Percentiles rank a stretch among this genome's conserved stretches.
Evolutionary conservation across 1,140 invertebrate species (phyloP).

Genomic region (Heliothis virescens): DNA sequence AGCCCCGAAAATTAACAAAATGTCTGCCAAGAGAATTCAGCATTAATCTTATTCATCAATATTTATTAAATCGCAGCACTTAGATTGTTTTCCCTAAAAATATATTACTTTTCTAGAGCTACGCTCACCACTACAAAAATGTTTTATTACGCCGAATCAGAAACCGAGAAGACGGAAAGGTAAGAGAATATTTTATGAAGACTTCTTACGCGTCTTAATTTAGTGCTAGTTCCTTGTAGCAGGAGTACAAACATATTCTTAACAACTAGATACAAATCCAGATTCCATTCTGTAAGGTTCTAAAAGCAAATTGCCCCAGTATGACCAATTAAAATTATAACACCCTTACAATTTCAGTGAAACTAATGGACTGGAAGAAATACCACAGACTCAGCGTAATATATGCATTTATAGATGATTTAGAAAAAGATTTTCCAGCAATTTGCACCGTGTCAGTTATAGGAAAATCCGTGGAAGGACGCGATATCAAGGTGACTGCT

Average conservation of each 20-base stretch:
- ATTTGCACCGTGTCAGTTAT: constrained; percentile 79
- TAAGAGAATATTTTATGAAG: constrained; percentile 49
- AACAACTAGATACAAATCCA: no score
- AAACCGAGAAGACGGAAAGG: constrained; percentile 65
- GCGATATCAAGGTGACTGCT: constrained; percentile 73
- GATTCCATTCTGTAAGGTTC: background rate
- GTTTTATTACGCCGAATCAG: constrained; percentile 59
- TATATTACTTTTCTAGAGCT: constrained; percentile 26
- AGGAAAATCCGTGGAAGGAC: constrained; percentile 79
- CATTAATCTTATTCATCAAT: no score
- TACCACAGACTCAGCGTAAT: constrained; percentile 78
- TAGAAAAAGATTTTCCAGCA: constrained; percentile 78
- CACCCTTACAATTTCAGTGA: constrained; percentile 58
- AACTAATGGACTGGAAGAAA: constrained; percentile 80
- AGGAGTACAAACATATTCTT: no score
- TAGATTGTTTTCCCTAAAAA: background rate
- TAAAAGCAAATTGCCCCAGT: background rate
- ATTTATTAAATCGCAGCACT: no score
- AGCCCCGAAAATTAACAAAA: no score
- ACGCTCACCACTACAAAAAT: constrained; percentile 14
- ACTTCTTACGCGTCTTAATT: no score
- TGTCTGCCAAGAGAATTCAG: no score
- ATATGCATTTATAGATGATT: constrained; percentile 75
- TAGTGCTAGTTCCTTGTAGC: no score
- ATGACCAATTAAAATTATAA: no score